These are phyloP conservation scores for Pachyrhynchus sulphureomaculatus DNA, from an alignment of 1,140 invertebrate species.

Conservation along the genomic window DNA sequence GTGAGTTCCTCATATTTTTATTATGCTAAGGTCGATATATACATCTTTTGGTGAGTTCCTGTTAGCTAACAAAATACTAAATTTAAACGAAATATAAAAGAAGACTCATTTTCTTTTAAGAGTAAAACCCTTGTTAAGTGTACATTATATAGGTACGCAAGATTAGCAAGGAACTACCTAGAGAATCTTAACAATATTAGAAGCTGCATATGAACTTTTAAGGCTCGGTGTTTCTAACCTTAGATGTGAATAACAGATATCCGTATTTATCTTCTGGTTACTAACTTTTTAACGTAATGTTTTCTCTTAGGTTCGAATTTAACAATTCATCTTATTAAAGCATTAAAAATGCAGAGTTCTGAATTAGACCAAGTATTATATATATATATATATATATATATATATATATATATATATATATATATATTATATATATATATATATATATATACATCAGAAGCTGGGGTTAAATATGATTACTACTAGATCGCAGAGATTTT, in stretches of 20 bases:
- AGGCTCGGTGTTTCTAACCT: not conserved
- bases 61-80: not conserved
- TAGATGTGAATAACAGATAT: no score
- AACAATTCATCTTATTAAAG: no score
- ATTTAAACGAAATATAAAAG: not conserved
- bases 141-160: not conserved
- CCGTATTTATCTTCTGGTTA: not conserved
- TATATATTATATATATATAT: no score
- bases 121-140: not conserved
- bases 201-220: not conserved
- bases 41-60: conserved; percentile 17
- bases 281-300: not conserved
- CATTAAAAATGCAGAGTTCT: no score
- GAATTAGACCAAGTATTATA: no score
- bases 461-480: no score
- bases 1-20: conserved; percentile 15
- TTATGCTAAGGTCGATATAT: conserved; percentile 1
- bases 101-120: no score
- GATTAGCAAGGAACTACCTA: conserved; percentile 1
- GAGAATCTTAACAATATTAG: not conserved
- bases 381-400: no score
- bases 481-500: no score
- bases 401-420: no score
- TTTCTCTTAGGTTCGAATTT: no score
- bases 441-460: no score